A percentile compares a stretch with the other conserved stretches of the same genome.
Evolutionary conservation across 2,797 vertebrate species (phyloP).

Genomic region (Neopelma chrysocephalum): DNA sequence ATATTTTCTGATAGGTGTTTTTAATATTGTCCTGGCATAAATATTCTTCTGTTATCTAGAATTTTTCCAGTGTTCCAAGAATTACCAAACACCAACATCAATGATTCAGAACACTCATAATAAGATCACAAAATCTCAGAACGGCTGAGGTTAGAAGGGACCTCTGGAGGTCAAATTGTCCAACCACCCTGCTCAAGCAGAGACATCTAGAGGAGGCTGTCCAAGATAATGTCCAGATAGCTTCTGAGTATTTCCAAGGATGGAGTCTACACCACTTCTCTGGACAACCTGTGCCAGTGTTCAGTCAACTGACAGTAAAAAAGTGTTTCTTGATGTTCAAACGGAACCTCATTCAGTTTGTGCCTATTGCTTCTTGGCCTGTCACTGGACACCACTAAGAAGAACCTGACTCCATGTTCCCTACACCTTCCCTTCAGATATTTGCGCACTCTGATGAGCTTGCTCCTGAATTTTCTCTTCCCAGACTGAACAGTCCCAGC

Average conservation of each 20-base stretch:
- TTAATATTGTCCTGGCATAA: not conserved
- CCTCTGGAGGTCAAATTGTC: not conserved
- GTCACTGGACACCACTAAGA: not conserved
- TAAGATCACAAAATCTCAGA: not conserved
- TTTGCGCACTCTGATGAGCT: not conserved
- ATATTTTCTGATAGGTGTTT: not conserved
- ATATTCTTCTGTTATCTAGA: not conserved
- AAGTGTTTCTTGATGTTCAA: not conserved
- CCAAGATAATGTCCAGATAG: not conserved
- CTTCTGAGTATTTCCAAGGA: not conserved
- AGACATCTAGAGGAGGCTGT: not conserved
- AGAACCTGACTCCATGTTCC: not conserved
- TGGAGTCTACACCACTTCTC: not conserved
- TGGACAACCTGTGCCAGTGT: not conserved
- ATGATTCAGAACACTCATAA: not conserved
- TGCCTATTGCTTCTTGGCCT: not conserved
- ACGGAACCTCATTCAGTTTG: not conserved
- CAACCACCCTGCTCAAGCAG: not conserved
- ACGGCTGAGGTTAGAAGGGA: not conserved
- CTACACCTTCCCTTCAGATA: not conserved
- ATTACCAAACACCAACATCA: not conserved
- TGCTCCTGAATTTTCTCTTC: not conserved
- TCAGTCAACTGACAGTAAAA: not conserved
- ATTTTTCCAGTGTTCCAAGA: not conserved
- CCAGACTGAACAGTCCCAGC: not conserved